These are phyloP conservation scores for Argya squamiceps DNA, from an alignment of 2,797 vertebrate species.

Conservation along the genomic window DNA sequence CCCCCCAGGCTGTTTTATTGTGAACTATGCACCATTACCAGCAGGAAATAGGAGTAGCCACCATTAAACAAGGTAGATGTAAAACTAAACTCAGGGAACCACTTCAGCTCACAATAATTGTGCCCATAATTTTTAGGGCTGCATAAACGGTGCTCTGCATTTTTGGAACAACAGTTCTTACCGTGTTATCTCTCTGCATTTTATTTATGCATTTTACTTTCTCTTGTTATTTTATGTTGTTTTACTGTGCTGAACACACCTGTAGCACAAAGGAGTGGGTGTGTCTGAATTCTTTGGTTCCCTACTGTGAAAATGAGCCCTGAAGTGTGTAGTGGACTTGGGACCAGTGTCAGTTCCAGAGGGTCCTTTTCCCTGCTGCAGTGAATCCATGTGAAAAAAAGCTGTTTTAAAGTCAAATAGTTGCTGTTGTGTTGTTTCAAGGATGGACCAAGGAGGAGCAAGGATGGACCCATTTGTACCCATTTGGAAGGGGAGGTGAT, in stretches of 20 bases:
- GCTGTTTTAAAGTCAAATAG: background rate
- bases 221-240: background rate
- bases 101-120: background rate
- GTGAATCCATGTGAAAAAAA: background rate
- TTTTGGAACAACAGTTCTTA: background rate
- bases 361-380: background rate
- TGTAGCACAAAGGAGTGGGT: background rate
- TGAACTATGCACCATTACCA: background rate
- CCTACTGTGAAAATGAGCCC: background rate
- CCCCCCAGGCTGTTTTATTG: background rate
- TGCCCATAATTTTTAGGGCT: background rate
- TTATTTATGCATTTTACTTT: background rate
- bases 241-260: background rate
- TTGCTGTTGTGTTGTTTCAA: background rate
- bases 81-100: background rate
- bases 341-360: background rate
- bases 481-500: background rate
- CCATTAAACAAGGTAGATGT: background rate
- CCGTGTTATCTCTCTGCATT: background rate
- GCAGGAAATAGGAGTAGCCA: background rate
- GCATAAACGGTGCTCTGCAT: fast-evolving
- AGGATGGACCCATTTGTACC: background rate
- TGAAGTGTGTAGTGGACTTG: background rate
- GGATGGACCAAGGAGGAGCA: background rate
- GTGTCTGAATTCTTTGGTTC: background rate